Percentiles rank a stretch among this genome's conserved stretches.
phyloP scores from a whole-genome alignment of 1,140 invertebrate species.

The Zophobas morio region DNA sequence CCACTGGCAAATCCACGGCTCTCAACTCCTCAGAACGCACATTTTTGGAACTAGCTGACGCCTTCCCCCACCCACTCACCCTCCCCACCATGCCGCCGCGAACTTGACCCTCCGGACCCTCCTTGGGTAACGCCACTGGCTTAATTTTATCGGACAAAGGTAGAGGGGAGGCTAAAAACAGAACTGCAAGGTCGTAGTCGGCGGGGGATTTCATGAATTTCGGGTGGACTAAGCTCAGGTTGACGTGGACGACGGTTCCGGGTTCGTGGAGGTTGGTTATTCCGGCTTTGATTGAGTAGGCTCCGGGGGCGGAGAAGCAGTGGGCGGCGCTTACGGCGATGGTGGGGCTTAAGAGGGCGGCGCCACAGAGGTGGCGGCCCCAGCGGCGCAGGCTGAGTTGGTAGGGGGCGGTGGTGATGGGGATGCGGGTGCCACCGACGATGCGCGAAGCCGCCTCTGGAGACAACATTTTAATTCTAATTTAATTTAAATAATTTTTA shows the following conservation, averaged over 20 bases:
- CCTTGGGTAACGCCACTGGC: not conserved
- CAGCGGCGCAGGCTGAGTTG: conserved; percentile 6
- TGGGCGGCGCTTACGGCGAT: conserved; percentile 51
- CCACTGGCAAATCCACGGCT: conserved; percentile 14
- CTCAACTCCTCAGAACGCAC: conserved; percentile 1
- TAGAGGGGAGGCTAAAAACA: not conserved
- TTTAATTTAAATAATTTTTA: no score
- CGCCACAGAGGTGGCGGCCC: conserved; percentile 45
- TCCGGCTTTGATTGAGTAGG: conserved; percentile 44
- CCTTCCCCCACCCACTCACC: conserved; percentile 2
- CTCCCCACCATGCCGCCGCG: not conserved
- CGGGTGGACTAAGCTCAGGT: conserved; percentile 43
- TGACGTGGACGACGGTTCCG: conserved; percentile 24
- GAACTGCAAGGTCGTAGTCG: conserved; percentile 17
- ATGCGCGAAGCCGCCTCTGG: not conserved
- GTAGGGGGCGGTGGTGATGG: conserved; percentile 21
- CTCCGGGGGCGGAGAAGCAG: conserved; percentile 35
- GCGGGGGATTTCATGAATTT: not conserved
- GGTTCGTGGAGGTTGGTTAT: not conserved
- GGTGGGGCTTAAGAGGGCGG: conserved; percentile 26
- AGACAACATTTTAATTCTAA: no score
- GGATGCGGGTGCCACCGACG: conserved; percentile 5
- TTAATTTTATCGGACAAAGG: not conserved
- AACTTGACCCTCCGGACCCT: not conserved
- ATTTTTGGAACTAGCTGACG: not conserved